phyloP scores from a whole-genome alignment of 2,888 invertebrate species.

The Brachypterus glaber region DNA sequence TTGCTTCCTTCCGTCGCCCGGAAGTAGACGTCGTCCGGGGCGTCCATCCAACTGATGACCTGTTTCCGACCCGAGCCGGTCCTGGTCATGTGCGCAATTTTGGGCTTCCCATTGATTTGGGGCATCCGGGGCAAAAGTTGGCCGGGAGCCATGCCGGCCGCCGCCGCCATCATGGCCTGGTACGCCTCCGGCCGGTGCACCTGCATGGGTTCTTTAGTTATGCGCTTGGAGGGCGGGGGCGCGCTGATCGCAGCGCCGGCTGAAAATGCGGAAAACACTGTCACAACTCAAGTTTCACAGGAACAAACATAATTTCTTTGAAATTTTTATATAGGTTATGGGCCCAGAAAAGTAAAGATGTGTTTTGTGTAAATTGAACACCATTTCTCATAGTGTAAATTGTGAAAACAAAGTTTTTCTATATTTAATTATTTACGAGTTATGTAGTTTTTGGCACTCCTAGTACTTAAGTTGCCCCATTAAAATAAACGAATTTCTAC shows the following conservation, averaged over 20 bases:
- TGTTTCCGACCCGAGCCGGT: slow-evolving; percentile 72
- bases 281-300: not conserved
- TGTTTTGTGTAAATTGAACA: too few species aligned
- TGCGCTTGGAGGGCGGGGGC: slow-evolving; percentile 68
- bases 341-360: too few species aligned
- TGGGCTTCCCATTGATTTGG: slow-evolving; percentile 75
- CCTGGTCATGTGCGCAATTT: slow-evolving; percentile 68
- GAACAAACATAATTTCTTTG: not conserved
- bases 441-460: too few species aligned
- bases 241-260: slow-evolving; percentile 37
- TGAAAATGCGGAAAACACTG: slow-evolving; percentile 4
- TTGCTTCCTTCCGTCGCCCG: slow-evolving; percentile 83
- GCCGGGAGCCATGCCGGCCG: slow-evolving; percentile 52
- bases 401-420: too few species aligned
- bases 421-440: too few species aligned
- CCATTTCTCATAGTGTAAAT: too few species aligned
- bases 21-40: slow-evolving; percentile 95
- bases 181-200: slow-evolving; percentile 60
- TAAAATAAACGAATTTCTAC: too few species aligned
- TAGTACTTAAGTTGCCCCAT: too few species aligned
- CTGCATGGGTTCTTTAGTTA: slow-evolving; percentile 63
- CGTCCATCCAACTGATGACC: slow-evolving; percentile 97
- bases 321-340: too few species aligned
- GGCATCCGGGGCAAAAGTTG: slow-evolving; percentile 55
- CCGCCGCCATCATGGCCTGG: slow-evolving; percentile 60